Percentiles rank a stretch among this genome's conserved stretches.
phyloP scores from a whole-genome alignment of 53 echinoderm and acorn worm species.

The Astropecten irregularis region DNA sequence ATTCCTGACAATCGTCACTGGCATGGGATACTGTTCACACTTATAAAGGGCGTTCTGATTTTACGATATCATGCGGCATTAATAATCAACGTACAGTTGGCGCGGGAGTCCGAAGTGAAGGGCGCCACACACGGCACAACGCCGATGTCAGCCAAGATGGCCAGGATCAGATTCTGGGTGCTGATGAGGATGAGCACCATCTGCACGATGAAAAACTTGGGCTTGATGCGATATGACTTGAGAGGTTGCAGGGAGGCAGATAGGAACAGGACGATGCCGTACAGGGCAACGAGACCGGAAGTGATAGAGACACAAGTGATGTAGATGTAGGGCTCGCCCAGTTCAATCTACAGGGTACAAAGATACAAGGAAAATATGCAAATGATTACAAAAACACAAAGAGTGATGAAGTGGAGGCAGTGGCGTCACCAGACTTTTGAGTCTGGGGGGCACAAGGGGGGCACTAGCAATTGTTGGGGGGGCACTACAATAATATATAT shows the following conservation, averaged over 20 bases:
- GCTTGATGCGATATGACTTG: constrained; percentile 58
- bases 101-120: constrained; percentile 63
- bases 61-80: no score
- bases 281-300: constrained; percentile 71
- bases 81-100: constrained; percentile 71
- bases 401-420: no score
- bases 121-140: constrained; percentile 71
- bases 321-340: constrained; percentile 67
- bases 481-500: no score
- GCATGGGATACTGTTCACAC: no score
- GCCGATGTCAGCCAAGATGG: constrained; percentile 44
- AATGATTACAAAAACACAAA: no score
- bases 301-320: constrained; percentile 49
- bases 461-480: no score
- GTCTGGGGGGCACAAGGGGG: no score
- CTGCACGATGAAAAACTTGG: constrained; percentile 84
- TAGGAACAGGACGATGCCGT: constrained; percentile 80
- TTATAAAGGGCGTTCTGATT: no score
- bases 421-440: no score
- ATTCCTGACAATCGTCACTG: no score
- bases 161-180: constrained; percentile 65
- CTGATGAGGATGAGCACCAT: constrained; percentile 75
- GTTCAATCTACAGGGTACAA: background rate
- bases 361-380: no score
- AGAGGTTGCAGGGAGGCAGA: constrained; percentile 68